A percentile compares a stretch with the other conserved stretches of the same genome.
Evolutionary conservation across 2,113 vertebrate genomes (phyloP).

Genomic region (Saccopteryx leptura): DNA sequence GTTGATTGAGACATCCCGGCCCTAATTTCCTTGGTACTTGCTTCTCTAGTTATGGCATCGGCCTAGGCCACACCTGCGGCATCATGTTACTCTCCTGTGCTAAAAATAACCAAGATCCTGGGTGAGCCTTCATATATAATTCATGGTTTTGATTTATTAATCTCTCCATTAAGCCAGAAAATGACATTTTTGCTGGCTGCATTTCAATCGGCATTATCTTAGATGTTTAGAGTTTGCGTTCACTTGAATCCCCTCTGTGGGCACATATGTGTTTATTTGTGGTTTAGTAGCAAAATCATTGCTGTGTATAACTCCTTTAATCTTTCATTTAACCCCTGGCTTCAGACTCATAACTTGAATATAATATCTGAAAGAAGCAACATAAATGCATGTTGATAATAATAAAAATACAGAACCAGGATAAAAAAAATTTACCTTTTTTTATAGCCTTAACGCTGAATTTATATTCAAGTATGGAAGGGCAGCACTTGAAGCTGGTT

Average conservation of each 20-base stretch:
- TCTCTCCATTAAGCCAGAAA: conserved; percentile 80
- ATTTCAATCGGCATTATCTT: conserved; percentile 52
- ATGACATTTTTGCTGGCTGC: conserved; percentile 76
- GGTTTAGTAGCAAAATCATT: conserved; percentile 51
- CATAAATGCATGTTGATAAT: conserved; percentile 19
- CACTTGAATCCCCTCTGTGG: conserved; percentile 68
- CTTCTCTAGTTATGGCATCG: background rate
- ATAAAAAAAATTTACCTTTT: conserved; percentile 46
- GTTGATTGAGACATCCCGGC: conserved; percentile 66
- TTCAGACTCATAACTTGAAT: conserved; percentile 45
- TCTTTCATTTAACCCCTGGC: background rate
- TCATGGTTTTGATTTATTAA: conserved; percentile 82
- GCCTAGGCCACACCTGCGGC: conserved; percentile 68
- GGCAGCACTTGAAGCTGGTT: background rate
- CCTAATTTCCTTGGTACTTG: conserved; percentile 19
- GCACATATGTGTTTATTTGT: conserved; percentile 13
- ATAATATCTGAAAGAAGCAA: conserved; percentile 52
- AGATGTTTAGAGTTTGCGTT: conserved; percentile 76
- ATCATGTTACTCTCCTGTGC: conserved; percentile 14
- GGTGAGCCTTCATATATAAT: conserved; percentile 78
- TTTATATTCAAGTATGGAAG: conserved; percentile 23
- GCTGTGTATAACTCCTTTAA: conserved; percentile 33
- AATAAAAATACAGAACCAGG: conserved; percentile 38
- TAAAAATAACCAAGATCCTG: conserved; percentile 77
- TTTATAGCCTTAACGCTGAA: conserved; percentile 14